Evolutionary conservation across 2,888 invertebrate species (phyloP), one percentile per base, ranked within the genome.

Genomic region (Fragum whitleyi): DNA sequence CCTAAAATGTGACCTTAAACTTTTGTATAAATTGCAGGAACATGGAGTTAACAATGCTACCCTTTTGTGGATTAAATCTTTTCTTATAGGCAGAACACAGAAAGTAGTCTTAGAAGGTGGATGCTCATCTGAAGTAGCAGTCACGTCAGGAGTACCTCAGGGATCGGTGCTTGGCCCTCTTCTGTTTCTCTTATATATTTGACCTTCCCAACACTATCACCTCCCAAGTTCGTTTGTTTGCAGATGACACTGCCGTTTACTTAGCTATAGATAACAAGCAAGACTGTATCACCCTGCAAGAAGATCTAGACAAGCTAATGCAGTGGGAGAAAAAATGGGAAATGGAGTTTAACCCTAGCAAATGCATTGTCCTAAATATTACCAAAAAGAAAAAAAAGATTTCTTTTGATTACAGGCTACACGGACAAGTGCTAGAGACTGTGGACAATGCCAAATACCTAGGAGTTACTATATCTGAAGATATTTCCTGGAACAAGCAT

Each of bases 331-430:
- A 55, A 16, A 47, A 53, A 53, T 74, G 74, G 74, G 75, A 79
- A 51, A 79, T 75, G 75, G 75, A 75, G 21, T 79, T 75, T 21
- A 72, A 68, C 53, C 71, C 51, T 0, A 36, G 57, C 9, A 79
- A 67, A 51, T 79, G 75, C 28, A 47, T 51, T 7, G 59, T 79
- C n/a, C 21, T 78, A 32, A 21, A 74, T n/a, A 74, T 53, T 19
- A 68, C 77, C 26, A 78, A 29, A 42, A 47, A 62, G 11, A 59
- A 57, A 26, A 51, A n/a, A n/a, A 71, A 67, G 28, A 26, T 62
- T 23, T 36, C 28, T 7, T 16, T 21, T 67, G 21, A 26, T 16
- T 67, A 67, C 23, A 19, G 21, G 2, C 23, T 74, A 21, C 74
- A 74, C 39, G 67, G 59, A 6, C 28, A 59, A 6, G 6, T 51